Evolutionary conservation across 2,797 vertebrate species (phyloP).

Genomic region (Sebastiscus tertius): DNA sequence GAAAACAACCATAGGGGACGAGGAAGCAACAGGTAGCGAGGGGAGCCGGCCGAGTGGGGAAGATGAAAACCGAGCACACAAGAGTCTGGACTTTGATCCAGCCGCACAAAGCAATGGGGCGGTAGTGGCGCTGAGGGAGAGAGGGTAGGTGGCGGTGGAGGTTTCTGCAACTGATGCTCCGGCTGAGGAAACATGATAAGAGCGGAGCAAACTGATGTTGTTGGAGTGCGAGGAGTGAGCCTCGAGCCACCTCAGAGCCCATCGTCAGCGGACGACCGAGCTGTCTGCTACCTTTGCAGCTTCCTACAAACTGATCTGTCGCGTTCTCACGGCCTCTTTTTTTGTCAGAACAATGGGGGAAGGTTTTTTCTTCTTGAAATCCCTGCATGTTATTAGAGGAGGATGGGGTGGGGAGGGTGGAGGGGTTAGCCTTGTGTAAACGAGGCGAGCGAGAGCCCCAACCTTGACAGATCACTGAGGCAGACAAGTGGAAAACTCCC

Average conservation of each 20-base stretch:
- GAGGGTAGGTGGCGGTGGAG: neutral
- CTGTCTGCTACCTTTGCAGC: neutral
- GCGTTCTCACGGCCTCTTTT: conserved; percentile 29
- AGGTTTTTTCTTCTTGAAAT: conserved; percentile 12
- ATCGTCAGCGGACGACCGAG: neutral
- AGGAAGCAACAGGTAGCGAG: conserved; percentile 51
- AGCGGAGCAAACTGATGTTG: conserved; percentile 21
- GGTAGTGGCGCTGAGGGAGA: neutral
- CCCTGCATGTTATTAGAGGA: conserved; percentile 31
- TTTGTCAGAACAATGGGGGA: conserved; percentile 40
- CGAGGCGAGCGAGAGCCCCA: conserved; percentile 18
- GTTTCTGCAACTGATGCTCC: conserved; percentile 51
- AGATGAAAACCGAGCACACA: conserved; percentile 45
- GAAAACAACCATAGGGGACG: conserved; percentile 17
- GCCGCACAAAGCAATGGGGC: conserved; percentile 26
- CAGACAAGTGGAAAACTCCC: conserved; percentile 64
- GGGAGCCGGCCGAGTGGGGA: conserved; percentile 14
- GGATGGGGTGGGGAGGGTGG: neutral
- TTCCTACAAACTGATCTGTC: neutral
- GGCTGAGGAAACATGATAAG: conserved; percentile 75
- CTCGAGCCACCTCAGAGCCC: neutral
- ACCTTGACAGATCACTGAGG: conserved; percentile 50
- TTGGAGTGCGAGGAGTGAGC: conserved; percentile 4
- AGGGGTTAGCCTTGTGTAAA: conserved; percentile 20
- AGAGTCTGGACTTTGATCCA: conserved; percentile 64